Percentiles rank a stretch among this genome's conserved stretches.
Evolutionary conservation across 2,113 vertebrate species (phyloP).

Genomic region (Dermatemys mawii): DNA sequence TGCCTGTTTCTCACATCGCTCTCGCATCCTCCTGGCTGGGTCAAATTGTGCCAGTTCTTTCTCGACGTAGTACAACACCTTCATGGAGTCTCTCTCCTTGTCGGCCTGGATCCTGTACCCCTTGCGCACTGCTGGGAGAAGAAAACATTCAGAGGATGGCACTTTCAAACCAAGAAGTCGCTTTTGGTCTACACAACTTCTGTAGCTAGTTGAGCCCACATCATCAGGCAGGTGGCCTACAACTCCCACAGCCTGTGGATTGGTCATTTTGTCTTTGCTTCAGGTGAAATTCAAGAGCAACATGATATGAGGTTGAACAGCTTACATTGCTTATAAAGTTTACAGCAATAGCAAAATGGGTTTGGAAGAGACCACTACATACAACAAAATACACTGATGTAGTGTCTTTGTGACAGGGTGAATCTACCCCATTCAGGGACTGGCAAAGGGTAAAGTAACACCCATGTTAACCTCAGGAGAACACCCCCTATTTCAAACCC

Average conservation of each 20-base stretch:
- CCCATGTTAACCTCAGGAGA: background rate
- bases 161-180: background rate
- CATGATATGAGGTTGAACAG: background rate
- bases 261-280: background rate
- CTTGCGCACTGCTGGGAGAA: conserved; percentile 82
- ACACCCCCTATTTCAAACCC: background rate
- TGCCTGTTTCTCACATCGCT: conserved; percentile 87
- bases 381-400: background rate
- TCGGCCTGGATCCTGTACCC: conserved; percentile 91
- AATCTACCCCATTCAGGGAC: conserved; percentile 30
- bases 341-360: background rate
- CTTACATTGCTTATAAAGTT: background rate
- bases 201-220: background rate
- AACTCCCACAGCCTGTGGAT: conserved; percentile 47
- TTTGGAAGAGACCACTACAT: background rate
- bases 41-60: conserved; percentile 93
- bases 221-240: conserved; percentile 40
- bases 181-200: background rate
- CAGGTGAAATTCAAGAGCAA: background rate
- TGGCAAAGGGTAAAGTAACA: conserved; percentile 1
- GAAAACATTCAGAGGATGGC: background rate
- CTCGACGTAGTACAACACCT: conserved; percentile 93
- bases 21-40: conserved; percentile 83
- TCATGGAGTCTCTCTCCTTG: conserved; percentile 92
- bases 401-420: background rate